These are phyloP conservation scores for Cyanistes caeruleus DNA, from an alignment of 2,113 vertebrate species.

Conservation along the genomic window DNA sequence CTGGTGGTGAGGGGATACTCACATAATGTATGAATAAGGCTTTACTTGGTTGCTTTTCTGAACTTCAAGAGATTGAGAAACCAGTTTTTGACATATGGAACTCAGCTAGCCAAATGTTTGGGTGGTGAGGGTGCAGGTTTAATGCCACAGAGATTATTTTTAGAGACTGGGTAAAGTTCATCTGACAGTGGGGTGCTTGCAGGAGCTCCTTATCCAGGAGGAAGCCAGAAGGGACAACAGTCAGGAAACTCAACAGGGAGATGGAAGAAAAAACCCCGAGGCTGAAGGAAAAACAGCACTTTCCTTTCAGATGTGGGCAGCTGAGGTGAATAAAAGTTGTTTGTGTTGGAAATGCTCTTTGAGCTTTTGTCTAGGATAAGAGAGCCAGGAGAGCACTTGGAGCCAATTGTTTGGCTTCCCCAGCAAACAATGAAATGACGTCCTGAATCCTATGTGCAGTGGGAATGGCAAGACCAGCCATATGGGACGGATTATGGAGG, in stretches of 20 bases:
- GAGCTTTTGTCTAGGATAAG: background rate
- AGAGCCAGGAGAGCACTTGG: background rate
- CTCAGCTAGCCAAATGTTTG: background rate
- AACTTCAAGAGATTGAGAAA: background rate
- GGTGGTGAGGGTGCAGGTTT: background rate
- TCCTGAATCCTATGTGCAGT: background rate
- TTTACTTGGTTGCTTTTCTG: background rate
- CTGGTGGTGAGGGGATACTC: background rate
- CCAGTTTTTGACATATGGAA: background rate
- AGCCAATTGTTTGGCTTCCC: background rate
- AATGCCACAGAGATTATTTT: constrained; percentile 25
- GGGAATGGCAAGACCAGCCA: constrained; percentile 35
- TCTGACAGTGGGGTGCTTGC: background rate
- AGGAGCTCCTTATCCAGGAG: background rate
- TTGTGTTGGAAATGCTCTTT: constrained; percentile 17
- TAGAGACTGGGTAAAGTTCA: background rate
- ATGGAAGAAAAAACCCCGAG: background rate
- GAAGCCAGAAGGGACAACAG: background rate
- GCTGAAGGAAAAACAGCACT: background rate
- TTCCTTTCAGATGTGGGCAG: constrained; percentile 17
- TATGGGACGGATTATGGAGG: constrained; percentile 82
- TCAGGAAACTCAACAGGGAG: background rate
- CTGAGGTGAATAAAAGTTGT: constrained; percentile 9
- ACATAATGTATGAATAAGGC: rapidly evolving
- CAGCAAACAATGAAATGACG: constrained; percentile 12